Evolutionary conservation across 1,140 invertebrate genomes (phyloP), one percentile per base, ranked within the genome.

Genomic region (Trissolcus basalis): DNA sequence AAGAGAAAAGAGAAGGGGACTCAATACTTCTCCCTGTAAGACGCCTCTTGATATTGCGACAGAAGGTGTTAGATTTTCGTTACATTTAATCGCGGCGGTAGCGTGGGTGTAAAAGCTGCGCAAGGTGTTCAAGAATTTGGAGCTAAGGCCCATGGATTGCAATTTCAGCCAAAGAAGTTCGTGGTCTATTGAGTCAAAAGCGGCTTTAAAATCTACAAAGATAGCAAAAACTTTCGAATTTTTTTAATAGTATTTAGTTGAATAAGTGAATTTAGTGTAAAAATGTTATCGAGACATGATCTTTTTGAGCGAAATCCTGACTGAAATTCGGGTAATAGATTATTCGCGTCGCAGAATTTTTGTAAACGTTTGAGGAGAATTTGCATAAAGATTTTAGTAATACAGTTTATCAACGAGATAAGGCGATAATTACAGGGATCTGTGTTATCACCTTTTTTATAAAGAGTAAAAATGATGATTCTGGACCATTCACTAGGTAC

Each of bases 361-460:
- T 14, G 3, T 1, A 59, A 16, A 4, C 56, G 8, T 9, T 35
- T 36, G 4, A 39, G 13, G 39, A 60, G 13, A 27, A 49, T 50
- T 43, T 61, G 56, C 45, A 36, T 36, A 19, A 59, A 59, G 7
- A 59, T 9, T 50, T 50, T 60, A 12, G 45, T 19, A 13, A 60
- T 19, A 14, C 33, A 50, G 11, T 41, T 50, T 4, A 60, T 11
- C 11, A 60, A 14, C 0, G 48, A 53, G 9, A 63, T 63, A 9
- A 63, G 19, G 6, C 59, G 43, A 15, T 63, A 63, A 10, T 44
- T 63, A 0, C 9, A 0, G 0, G 59, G 49, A n/a, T 63, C 33
- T 6, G 6, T 4, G 0, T 6, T n/a, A 35, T 43, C 27, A 16
- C 49, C 59, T 39, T 63, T 63, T 35, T 63, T 63, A 39, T 63